phyloP scores from a whole-genome alignment of 2,888 invertebrate genomes.

The Sturmia bella region DNA sequence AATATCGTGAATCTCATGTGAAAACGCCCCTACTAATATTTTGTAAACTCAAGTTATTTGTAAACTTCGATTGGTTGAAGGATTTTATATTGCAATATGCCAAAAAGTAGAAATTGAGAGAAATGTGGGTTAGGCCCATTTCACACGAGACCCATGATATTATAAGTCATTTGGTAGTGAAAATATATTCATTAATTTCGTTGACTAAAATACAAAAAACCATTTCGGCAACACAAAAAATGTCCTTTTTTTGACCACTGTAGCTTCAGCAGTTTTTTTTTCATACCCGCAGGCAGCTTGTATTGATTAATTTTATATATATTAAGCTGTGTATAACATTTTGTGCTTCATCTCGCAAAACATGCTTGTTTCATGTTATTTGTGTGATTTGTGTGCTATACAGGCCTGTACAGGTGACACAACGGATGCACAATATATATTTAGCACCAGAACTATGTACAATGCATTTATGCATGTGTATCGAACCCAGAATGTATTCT shows the following conservation, averaged over 20 bases:
- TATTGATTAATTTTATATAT: constrained; percentile 20
- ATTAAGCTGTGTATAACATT: background rate
- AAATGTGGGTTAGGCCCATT: too few relatives aligned
- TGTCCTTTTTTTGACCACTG: constrained; percentile 14
- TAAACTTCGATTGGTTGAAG: too few relatives aligned
- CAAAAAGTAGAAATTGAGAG: too few relatives aligned
- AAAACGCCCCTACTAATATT: too few relatives aligned
- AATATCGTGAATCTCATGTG: too few relatives aligned
- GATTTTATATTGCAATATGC: too few relatives aligned
- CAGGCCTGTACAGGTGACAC: background rate
- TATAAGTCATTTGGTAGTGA: too few relatives aligned
- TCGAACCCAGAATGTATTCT: constrained; percentile 29
- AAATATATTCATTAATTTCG: background rate
- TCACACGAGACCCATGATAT: too few relatives aligned
- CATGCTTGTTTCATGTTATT: constrained; percentile 21
- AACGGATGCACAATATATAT: constrained; percentile 13
- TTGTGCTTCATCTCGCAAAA: constrained; percentile 17
- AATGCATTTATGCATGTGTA: too few relatives aligned
- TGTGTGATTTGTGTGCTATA: constrained; percentile 27
- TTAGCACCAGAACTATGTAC: background rate
- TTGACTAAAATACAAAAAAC: too few relatives aligned
- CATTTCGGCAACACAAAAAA: too few relatives aligned
- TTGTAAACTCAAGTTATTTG: too few relatives aligned
- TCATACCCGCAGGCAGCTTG: background rate
- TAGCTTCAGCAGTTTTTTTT: background rate